Conservation (phyloP, 2,113 vertebrate species). For the Colossoma macropomum region DNA sequence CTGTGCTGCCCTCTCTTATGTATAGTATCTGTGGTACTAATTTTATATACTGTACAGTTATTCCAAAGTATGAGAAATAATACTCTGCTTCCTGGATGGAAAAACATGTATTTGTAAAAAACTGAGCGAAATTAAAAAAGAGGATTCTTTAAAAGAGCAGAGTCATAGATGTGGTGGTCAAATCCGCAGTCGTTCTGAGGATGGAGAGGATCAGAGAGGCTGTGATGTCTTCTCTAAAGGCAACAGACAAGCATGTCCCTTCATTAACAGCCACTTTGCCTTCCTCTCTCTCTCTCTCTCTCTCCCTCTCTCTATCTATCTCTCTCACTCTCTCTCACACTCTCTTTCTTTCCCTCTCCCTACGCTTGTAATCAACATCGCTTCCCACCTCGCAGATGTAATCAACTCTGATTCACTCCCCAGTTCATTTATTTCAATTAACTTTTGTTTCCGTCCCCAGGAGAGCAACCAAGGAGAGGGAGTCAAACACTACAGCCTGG, state of each 20-base stretch:
- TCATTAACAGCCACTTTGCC: conserved; percentile 59
- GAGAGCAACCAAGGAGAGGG: conserved; percentile 47
- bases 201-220: conserved; percentile 7
- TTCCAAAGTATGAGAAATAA: conserved; percentile 65
- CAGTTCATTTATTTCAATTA: conserved; percentile 79
- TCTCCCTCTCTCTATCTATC: conserved; percentile 53
- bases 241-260: conserved; percentile 59
- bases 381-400: conserved; percentile 62
- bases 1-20: conserved; percentile 60
- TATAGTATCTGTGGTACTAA: conserved; percentile 70
- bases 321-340: conserved; percentile 44
- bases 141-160: neutral
- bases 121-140: conserved; percentile 65
- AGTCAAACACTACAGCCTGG: conserved; percentile 36
- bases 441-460: conserved; percentile 65
- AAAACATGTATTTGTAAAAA: conserved; percentile 51
- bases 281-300: conserved; percentile 44
- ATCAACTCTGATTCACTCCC: conserved; percentile 69
- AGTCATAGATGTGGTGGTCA: neutral
- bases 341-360: conserved; percentile 50
- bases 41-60: conserved; percentile 79
- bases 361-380: conserved; percentile 67
- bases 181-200: neutral
- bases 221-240: conserved; percentile 51
- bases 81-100: conserved; percentile 63